Conservation (phyloP, 2,888 invertebrate species). For the Coronaproctus castanopsis region DNA sequence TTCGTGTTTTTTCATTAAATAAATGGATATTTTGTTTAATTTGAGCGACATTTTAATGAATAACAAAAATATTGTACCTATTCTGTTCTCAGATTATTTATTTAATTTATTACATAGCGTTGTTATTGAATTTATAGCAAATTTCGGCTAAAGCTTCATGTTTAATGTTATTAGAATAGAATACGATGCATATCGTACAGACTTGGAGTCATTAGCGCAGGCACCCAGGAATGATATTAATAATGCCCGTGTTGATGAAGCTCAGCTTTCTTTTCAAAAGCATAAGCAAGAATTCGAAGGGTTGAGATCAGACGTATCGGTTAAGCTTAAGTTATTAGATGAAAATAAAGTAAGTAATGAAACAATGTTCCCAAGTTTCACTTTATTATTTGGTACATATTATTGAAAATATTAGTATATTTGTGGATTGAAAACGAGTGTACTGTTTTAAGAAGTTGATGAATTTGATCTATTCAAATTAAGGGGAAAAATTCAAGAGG, state of each 20-base stretch:
- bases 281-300: constrained; percentile 84
- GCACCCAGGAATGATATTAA: constrained; percentile 34
- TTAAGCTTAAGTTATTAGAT: constrained; percentile 89
- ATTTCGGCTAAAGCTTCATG: too few species aligned
- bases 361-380: too few species aligned
- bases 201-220: constrained; percentile 62
- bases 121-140: too few species aligned
- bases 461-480: neutral
- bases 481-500: too few species aligned
- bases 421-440: neutral
- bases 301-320: constrained; percentile 74
- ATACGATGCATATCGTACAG: constrained; percentile 92
- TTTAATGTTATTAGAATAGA: constrained; percentile 49
- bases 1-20: too few species aligned
- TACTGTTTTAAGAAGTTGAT: neutral
- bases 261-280: constrained; percentile 58
- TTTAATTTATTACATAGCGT: too few species aligned
- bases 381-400: neutral
- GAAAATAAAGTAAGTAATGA: constrained; percentile 72
- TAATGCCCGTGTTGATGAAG: constrained; percentile 47
- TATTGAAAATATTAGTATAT: neutral
- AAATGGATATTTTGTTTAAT: too few species aligned
- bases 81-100: too few species aligned
- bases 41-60: too few species aligned
- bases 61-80: too few species aligned